These are phyloP conservation scores for Netelia inedita DNA, from an alignment of 2,888 invertebrate species.

Conservation along the genomic window DNA sequence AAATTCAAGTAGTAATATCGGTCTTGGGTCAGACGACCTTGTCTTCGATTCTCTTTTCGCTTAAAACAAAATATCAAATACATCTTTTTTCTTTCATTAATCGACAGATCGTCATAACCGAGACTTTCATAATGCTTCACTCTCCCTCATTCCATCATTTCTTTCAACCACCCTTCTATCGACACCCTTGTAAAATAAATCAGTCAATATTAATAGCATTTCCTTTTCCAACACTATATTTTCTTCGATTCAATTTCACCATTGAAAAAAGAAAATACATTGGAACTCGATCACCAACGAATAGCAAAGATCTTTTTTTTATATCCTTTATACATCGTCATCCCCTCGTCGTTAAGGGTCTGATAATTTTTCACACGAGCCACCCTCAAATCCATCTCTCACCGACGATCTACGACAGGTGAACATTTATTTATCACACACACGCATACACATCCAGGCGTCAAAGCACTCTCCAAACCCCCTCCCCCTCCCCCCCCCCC, in stretches of 20 bases:
- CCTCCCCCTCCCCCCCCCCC: too few species aligned
- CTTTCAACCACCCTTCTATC: too few species aligned
- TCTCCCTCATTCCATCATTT: too few species aligned
- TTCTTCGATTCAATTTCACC: not conserved
- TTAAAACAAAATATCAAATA: not conserved
- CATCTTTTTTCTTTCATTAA: not conserved
- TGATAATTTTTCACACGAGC: constrained; percentile 20
- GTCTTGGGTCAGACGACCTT: constrained; percentile 1
- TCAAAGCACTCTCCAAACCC: too few species aligned
- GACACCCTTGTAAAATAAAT: too few species aligned
- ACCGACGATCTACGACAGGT: constrained; percentile 19
- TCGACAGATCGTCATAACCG: too few species aligned
- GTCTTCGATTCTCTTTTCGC: not conserved
- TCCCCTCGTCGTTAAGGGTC: constrained; percentile 33
- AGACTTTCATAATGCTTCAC: too few species aligned
- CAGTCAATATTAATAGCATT: too few species aligned
- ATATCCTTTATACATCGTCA: not conserved
- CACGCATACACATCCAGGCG: not conserved
- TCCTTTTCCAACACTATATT: too few species aligned
- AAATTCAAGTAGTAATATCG: constrained; percentile 19
- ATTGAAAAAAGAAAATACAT: not conserved
- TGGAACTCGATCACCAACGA: not conserved
- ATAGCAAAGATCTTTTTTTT: constrained; percentile 2
- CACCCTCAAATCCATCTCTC: constrained; percentile 15
- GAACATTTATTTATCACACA: not conserved